phyloP scores from a whole-genome alignment of 2,888 invertebrate genomes.

The Netelia inedita region DNA sequence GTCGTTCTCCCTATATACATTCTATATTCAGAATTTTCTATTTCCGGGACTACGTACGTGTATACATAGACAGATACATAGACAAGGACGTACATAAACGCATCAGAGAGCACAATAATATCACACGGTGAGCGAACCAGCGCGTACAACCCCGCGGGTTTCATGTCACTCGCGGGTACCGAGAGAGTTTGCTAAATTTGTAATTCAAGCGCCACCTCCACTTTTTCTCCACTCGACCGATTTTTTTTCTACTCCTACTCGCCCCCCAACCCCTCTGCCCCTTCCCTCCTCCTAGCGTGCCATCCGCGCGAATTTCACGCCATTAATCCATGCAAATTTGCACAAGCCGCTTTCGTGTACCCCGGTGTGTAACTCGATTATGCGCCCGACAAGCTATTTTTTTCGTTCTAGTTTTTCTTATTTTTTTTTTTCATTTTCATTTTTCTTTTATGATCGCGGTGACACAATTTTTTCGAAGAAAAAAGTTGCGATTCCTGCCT shows the following conservation, averaged over 20 bases:
- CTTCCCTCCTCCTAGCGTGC: too few relatives aligned
- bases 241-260: conserved; percentile 50
- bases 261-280: too few relatives aligned
- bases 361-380: conserved; percentile 60
- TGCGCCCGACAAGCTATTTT: neutral
- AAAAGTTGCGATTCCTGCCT: neutral
- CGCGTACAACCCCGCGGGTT: neutral
- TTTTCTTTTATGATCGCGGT: too few relatives aligned
- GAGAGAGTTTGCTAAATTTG: conserved; percentile 56
- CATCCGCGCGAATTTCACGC: conserved; percentile 42
- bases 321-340: conserved; percentile 64
- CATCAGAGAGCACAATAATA: conserved; percentile 11
- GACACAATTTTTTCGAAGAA: neutral
- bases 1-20: neutral
- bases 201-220: conserved; percentile 40
- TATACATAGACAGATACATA: too few relatives aligned
- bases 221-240: conserved; percentile 30
- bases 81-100: neutral
- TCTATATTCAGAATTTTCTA: neutral
- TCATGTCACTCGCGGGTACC: conserved; percentile 21
- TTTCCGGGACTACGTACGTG: neutral
- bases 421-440: neutral
- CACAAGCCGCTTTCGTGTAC: conserved; percentile 34
- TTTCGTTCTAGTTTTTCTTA: conserved; percentile 22
- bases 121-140: neutral